Conservation (phyloP, 2,888 invertebrate species). For the Lasioglossum marginatum region DNA sequence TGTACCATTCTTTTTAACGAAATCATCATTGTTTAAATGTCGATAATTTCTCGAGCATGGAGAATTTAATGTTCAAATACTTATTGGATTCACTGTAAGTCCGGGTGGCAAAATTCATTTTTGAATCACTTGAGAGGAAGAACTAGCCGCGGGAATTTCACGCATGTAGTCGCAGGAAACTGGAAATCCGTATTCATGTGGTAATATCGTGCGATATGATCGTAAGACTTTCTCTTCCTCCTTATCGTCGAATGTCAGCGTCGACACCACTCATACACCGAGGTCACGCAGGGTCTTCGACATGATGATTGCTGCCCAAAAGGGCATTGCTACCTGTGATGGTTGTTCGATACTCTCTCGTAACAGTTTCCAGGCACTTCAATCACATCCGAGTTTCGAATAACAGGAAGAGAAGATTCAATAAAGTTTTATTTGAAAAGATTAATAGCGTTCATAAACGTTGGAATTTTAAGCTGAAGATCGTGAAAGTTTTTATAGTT, state of each 20-base stretch:
- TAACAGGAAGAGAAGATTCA: background rate
- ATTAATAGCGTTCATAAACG: background rate
- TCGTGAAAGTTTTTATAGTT: background rate
- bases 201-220: background rate
- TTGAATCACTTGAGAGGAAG: background rate
- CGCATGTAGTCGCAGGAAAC: background rate
- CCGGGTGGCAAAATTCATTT: background rate
- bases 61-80: background rate
- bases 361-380: background rate
- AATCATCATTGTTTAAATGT: background rate
- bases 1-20: background rate
- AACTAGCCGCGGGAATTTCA: background rate
- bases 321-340: background rate
- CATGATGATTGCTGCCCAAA: background rate
- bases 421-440: background rate
- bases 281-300: background rate
- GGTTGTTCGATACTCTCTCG: background rate
- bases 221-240: background rate
- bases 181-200: background rate
- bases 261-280: background rate
- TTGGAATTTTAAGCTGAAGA: background rate
- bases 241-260: constrained; percentile 1
- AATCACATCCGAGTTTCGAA: background rate
- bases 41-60: background rate
- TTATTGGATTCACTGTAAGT: background rate